Evolutionary conservation across 2,888 invertebrate genomes (phyloP).

Genomic region (Drosophila phalerata): DNA sequence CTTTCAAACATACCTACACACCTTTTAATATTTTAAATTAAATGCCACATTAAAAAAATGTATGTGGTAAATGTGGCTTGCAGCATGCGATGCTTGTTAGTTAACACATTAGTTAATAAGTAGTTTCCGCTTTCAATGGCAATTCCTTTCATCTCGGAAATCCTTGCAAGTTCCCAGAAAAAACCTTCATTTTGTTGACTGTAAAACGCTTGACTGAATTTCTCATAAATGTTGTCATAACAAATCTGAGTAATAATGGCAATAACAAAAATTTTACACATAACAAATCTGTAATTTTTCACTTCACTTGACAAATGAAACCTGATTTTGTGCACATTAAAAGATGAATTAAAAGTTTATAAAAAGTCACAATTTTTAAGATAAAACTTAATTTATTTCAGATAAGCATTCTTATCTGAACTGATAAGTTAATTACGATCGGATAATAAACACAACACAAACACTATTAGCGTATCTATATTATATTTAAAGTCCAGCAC

Average conservation of each 20-base stretch:
- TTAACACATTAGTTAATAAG: conserved; percentile 29
- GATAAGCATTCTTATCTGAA: not conserved
- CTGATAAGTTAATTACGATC: not conserved
- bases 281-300: not conserved
- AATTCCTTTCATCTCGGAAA: not conserved
- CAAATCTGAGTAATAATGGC: not conserved
- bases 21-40: conserved; percentile 52
- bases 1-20: conserved; percentile 50
- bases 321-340: not conserved
- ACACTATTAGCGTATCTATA: not conserved
- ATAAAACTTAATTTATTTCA: not conserved
- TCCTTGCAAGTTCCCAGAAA: not conserved
- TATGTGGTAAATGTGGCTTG: conserved; percentile 25
- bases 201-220: not conserved
- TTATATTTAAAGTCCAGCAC: not conserved
- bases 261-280: not conserved
- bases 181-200: conserved; percentile 1
- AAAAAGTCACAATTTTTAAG: not conserved
- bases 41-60: conserved; percentile 38
- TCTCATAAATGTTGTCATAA: conserved; percentile 3
- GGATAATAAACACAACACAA: not conserved
- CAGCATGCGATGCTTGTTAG: not conserved
- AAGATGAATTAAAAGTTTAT: not conserved
- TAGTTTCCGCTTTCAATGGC: conserved; percentile 1
- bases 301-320: conserved; percentile 2